These are phyloP conservation scores for Gortyna flavago DNA, from an alignment of 2,888 invertebrate genomes.

Conservation along the genomic window DNA sequence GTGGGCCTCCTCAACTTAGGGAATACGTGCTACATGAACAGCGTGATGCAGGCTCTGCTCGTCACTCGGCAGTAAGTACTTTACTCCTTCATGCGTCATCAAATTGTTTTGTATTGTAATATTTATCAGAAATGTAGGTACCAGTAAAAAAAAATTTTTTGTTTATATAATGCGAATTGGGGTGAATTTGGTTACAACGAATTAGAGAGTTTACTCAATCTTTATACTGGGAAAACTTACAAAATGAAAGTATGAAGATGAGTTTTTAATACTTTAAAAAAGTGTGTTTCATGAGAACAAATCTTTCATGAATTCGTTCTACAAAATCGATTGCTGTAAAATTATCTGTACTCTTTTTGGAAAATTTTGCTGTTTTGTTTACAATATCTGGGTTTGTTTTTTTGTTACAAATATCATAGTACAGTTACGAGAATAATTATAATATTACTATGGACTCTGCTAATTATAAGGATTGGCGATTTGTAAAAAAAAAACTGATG, in stretches of 20 bases:
- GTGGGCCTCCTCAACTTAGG: constrained; percentile 95
- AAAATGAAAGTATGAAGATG: not conserved
- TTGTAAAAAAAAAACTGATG: not conserved
- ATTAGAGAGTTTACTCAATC: not conserved
- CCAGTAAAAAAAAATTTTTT: not conserved
- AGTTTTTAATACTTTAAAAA: not conserved
- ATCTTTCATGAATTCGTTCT: not conserved
- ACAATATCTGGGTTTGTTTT: not conserved
- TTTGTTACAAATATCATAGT: not conserved
- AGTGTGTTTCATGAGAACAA: not conserved
- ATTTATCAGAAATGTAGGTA: not conserved
- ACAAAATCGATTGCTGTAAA: not conserved
- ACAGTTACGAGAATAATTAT: not conserved
- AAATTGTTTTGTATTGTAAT: not conserved
- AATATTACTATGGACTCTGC: not conserved
- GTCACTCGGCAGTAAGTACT: constrained; percentile 93
- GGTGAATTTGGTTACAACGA: not conserved
- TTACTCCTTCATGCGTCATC: not conserved
- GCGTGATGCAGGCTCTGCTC: constrained; percentile 95
- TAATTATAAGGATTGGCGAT: not conserved
- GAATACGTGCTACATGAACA: constrained; percentile 97
- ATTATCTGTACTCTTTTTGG: not conserved
- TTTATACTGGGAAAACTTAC: not conserved
- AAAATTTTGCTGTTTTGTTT: not conserved
- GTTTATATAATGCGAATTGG: no score